Percentiles rank a stretch among this genome's conserved stretches.
These are phyloP conservation scores for Miniopterus natalensis DNA, from an alignment of 2,113 vertebrate genomes.

Conservation along the genomic window DNA sequence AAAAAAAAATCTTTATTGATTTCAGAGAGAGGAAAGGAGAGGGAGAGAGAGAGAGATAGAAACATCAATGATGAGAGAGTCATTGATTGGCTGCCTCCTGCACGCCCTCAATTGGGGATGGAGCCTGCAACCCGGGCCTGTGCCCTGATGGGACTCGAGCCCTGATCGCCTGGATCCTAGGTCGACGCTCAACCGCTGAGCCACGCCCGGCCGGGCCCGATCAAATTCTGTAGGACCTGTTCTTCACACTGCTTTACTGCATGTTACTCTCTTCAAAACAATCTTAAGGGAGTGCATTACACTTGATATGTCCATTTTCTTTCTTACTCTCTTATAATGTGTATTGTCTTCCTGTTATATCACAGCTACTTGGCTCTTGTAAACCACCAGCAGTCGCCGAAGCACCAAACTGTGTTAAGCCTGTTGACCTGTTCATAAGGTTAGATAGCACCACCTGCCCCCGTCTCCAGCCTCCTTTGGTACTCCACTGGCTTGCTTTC, in stretches of 20 bases:
- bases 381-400: neutral
- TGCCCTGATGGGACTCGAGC: no score
- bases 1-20: no score
- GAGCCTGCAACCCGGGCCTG: no score
- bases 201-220: no score
- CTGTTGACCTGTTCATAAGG: neutral
- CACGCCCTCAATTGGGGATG: no score
- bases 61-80: no score
- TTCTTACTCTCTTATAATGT: neutral
- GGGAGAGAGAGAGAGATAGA: no score
- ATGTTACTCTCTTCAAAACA: constrained; percentile 13
- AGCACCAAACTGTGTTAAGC: neutral
- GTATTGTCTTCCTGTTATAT: neutral
- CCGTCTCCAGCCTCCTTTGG: neutral
- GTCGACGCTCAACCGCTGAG: no score
- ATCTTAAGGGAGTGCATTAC: neutral
- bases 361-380: neutral
- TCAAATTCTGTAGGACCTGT: neutral
- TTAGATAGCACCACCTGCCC: neutral
- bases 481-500: neutral
- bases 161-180: no score
- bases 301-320: neutral
- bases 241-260: constrained; percentile 34
- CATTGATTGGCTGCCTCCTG: no score
- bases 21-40: no score